Percentiles rank a stretch among this genome's conserved stretches.
Evolutionary conservation across 1,140 invertebrate species (phyloP).

Genomic region (Caenorhabditis brenneri): DNA sequence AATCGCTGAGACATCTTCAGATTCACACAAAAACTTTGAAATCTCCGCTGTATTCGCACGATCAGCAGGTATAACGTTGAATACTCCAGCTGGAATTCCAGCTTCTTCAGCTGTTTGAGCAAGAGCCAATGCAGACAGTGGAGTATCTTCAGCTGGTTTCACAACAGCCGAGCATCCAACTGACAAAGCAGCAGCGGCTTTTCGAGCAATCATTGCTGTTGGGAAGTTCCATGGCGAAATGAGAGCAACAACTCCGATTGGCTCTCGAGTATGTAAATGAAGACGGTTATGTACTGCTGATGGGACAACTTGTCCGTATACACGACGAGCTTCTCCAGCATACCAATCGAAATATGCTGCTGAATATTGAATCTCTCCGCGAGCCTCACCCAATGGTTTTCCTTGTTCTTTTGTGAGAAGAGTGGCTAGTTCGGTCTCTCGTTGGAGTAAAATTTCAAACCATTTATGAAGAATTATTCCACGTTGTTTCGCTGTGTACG

Average conservation of each 20-base stretch:
- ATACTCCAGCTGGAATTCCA: slow-evolving; percentile 76
- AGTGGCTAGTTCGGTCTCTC: slow-evolving; percentile 63
- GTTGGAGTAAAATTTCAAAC: slow-evolving; percentile 58
- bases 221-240: slow-evolving; percentile 99
- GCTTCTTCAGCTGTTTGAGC: slow-evolving; percentile 76
- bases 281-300: slow-evolving; percentile 81
- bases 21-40: slow-evolving; percentile 85
- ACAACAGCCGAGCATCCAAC: slow-evolving; percentile 92
- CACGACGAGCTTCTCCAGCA: slow-evolving; percentile 87
- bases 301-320: slow-evolving; percentile 83
- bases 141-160: slow-evolving; percentile 95
- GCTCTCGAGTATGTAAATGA: slow-evolving; percentile 84
- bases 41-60: slow-evolving; percentile 80
- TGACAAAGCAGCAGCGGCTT: slow-evolving; percentile 88
- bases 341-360: slow-evolving; percentile 95
- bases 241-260: slow-evolving; percentile 89
- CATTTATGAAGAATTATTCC: slow-evolving; percentile 62
- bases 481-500: slow-evolving; percentile 69
- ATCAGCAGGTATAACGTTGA: slow-evolving; percentile 89
- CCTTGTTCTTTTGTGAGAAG: slow-evolving; percentile 75
- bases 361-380: slow-evolving; percentile 88
- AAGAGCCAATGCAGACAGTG: slow-evolving; percentile 87
- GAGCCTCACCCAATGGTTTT: slow-evolving; percentile 86
- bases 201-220: slow-evolving; percentile 95
- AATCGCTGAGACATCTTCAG: slow-evolving; percentile 83